Evolutionary conservation across 1,140 invertebrate genomes (phyloP), one percentile per base, ranked within the genome.

Genomic region (Neodiprion virginianus): DNA sequence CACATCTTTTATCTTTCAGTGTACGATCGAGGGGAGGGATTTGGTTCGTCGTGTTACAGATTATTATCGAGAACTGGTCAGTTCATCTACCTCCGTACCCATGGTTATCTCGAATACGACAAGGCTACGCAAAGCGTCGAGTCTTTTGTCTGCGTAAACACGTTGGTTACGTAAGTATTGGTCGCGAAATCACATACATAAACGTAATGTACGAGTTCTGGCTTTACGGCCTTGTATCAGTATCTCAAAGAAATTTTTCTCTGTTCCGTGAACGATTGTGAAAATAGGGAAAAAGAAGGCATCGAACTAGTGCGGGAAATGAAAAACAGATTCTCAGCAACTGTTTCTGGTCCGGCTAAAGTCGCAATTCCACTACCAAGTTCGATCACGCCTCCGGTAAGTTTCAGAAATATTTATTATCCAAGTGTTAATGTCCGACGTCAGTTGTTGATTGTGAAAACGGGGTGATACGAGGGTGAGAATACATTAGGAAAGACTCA

Each of bases 131-230:
- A 94, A 73, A 91, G 91, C 66, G 93, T 96, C 0, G 92, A 93
- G 74, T 95, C 94, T 17, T 96, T 97, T 80, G 91, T 96, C 11
- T 97, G 96, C 82, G 91, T 95, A 70, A 97, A 96, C 82, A 94
- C 94, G 0, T 88, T 96, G n/a, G 90, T 96, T 0, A 88, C 90
- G 91, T 92, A 87, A 88, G 90, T 88, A 72, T 28, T 28, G n/a
- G 53, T 71, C 47, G 14, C 28, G n/a, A 11, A 66, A 74, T 28
- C 5, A 48, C 40, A 71, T 47, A 23, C 7, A 17, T n/a, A 0
- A 28, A 40, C 7, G 7, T 8, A 71, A 11, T 69, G 17, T 21
- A 40, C 5, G 2, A 40, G 1, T 5, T 40, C 28, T 40, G 1
- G 2, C 1, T 40, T 40, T 40, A 40, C 28, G 2, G 28, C 28